Evolutionary conservation across 2,113 vertebrate genomes (phyloP).

Genomic region (Riparia riparia): DNA sequence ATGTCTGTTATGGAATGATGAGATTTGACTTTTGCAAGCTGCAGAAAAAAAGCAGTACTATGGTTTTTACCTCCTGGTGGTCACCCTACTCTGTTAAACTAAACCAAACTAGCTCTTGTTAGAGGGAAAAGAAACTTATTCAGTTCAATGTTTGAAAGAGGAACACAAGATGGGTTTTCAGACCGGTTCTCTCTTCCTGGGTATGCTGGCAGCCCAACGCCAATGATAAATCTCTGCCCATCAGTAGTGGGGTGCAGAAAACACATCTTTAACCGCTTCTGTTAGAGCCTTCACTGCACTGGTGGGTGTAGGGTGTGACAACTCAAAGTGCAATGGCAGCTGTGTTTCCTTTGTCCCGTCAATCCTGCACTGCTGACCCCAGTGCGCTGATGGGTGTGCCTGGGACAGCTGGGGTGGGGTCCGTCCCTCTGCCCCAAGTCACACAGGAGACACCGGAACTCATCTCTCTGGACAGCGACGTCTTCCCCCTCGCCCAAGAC

Average conservation of each 20-base stretch:
- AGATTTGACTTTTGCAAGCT: not conserved
- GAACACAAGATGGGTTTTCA: not conserved
- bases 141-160: not conserved
- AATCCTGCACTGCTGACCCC: rapidly evolving
- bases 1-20: not conserved
- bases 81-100: not conserved
- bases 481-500: not conserved
- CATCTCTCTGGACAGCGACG: not conserved
- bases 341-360: not conserved
- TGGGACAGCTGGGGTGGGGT: rapidly evolving
- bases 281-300: not conserved
- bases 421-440: not conserved
- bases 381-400: rapidly evolving
- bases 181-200: not conserved
- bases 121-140: rapidly evolving
- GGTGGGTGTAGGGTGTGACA: not conserved
- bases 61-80: not conserved
- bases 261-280: not conserved
- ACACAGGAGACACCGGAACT: not conserved
- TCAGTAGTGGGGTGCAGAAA: not conserved
- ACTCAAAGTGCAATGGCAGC: rapidly evolving
- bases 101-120: not conserved
- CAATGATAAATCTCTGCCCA: not conserved
- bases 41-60: not conserved
- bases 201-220: not conserved